Base-by-base conservation (phyloP, 2,888 invertebrate genomes). In the Pollenia angustigena region DNA sequence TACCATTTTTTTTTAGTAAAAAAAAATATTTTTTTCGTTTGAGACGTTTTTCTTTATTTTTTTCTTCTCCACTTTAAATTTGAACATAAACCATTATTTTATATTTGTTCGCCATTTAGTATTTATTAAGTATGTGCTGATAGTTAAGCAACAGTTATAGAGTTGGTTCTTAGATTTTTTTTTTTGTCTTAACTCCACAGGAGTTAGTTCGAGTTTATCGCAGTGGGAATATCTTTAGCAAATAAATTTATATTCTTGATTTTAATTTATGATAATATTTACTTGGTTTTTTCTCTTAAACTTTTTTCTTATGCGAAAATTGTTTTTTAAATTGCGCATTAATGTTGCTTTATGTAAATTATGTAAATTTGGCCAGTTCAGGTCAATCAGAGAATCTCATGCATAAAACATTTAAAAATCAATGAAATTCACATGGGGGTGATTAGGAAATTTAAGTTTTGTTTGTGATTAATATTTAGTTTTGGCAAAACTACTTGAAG, bases 181-280 rank as follows among this genome's bases (percentile, higher is more conserved):
- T 69, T 66, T 56, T 58, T 2, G 16, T 58, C 44, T 58, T 11
- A 18, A 48, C 85, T 79, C 85, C 72, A 82, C 81, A 68, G 85
- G 81, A 82, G 82, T 79, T 74, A 42, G 42, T 76, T 48, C 48
- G 54, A 74, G 78, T 78, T 74, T 69, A 79, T 79, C 85, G 42
- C 82, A 82, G 79, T 85, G 85, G 81, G 85, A 81, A 82, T 78
- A 85, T 85, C 78, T 44, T 71, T 60, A 72, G 72, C 46, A 54
- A 64, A 60, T 52, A 78, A 78, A 76, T 85, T 76, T 46, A 44
- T 54, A 81, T 78, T 60, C 71, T 81, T 78, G 60, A 78, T 81
- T 78, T 81, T 44, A 72, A 81, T 75, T 64, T 46, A 54, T 71
- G 69, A 80, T 75, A 42, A 48, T 69, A 79, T n/a, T 52, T 60